Conservation (phyloP, 2,888 invertebrate species). For the Synanthedon andrenaeformis region DNA sequence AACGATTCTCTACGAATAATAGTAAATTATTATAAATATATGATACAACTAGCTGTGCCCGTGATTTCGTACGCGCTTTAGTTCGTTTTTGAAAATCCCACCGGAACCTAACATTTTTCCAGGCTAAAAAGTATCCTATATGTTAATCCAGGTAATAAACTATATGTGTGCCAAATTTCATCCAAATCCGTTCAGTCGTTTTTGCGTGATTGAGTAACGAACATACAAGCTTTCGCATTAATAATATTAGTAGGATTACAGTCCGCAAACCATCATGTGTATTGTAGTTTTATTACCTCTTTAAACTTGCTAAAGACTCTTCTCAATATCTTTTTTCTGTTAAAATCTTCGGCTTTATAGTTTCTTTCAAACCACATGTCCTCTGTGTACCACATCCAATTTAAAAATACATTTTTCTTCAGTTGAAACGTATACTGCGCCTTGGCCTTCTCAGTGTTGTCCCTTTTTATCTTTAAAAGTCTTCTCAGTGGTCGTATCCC, state of each 20-base stretch:
- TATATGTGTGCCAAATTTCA: too few relatives aligned
- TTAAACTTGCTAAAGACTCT: constrained; percentile 59
- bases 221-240: too few relatives aligned
- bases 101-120: too few relatives aligned
- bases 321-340: constrained; percentile 55
- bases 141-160: too few relatives aligned
- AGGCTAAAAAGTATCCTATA: too few relatives aligned
- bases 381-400: constrained; percentile 67
- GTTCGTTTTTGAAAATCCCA: too few relatives aligned
- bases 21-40: background rate
- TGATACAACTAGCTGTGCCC: too few relatives aligned
- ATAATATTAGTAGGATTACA: too few relatives aligned
- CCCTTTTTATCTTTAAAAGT: constrained; percentile 38
- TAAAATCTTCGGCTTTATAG: constrained; percentile 68
- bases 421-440: constrained; percentile 53
- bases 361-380: constrained; percentile 64
- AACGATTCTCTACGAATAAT: background rate
- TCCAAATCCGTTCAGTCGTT: too few relatives aligned
- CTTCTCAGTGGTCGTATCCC: constrained; percentile 44
- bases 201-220: too few relatives aligned
- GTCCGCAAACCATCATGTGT: too few relatives aligned
- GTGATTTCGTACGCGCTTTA: too few relatives aligned
- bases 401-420: constrained; percentile 56
- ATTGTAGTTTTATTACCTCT: constrained; percentile 28
- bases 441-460: constrained; percentile 56